Conservation (phyloP, 2,797 vertebrate species). For the Heteromormyrus szaboi region DNA sequence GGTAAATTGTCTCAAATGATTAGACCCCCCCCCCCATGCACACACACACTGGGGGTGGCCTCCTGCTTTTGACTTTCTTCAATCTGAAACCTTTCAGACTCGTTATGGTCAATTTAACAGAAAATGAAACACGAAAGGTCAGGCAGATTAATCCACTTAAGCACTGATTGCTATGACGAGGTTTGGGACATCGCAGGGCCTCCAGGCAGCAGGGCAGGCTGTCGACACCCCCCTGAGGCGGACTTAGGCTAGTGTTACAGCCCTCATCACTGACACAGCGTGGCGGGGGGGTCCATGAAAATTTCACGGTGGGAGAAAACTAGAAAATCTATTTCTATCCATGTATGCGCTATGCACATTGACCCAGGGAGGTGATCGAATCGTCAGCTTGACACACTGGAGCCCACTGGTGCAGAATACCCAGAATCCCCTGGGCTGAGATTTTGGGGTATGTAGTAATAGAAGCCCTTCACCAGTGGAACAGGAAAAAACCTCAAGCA, state of each 20-base stretch:
- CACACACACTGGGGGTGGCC: neutral
- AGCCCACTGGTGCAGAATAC: neutral
- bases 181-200: neutral
- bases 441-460: neutral
- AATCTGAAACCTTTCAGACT: neutral
- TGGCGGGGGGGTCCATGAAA: neutral
- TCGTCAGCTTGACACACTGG: neutral
- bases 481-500: neutral
- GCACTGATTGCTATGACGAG: neutral
- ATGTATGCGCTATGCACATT: neutral
- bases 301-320: neutral
- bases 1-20: neutral
- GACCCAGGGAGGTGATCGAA: neutral
- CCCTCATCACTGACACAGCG: neutral
- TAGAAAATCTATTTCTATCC: slow-evolving; percentile 1
- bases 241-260: neutral
- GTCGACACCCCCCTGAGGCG: neutral
- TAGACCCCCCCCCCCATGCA: neutral
- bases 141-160: neutral
- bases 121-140: neutral
- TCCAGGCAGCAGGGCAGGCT: neutral
- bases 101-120: slow-evolving; percentile 2
- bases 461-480: neutral
- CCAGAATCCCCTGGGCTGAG: neutral
- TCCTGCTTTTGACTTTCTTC: neutral